Evolutionary conservation across 2,797 vertebrate species (phyloP), one percentile per base, ranked within the genome.

Genomic region (Eidolon dupreanum): DNA sequence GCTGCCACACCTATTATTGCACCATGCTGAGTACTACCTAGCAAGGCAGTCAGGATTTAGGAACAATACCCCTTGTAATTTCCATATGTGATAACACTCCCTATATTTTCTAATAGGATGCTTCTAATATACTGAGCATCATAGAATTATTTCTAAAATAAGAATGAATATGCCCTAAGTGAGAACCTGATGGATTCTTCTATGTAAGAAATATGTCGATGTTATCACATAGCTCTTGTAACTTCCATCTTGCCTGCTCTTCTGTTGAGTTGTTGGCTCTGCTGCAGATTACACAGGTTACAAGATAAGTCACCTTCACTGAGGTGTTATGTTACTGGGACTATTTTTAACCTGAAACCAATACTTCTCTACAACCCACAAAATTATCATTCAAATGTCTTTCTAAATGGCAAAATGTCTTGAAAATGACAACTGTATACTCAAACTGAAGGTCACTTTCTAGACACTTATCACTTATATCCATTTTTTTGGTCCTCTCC

Each of bases 321-420:
- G 31, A 95, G 20, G 74, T 38, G 26, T 61, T 51, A 74, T 9
- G 24, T 74, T 59, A 84, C 36, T 84, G n/a, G 6, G 38, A 61
- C 15, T 41, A 94, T 68, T 88, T 95, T 93, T 92, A 89, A 89
- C 41, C 20, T 83, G n/a, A 38, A 94, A 68, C 10, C 61, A 88
- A 86, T 79, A 77, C 13, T 74, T 87, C 63, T 71, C 85, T 51
- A 85, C 7, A 86, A 46, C 15, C 41, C 68, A 74, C 33, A 94
- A 91, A 96, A 93, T 78, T 68, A 66, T 87, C 59, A 87, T 49
- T 90, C 41, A 73, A 79, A 81, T 91, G 66, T 78, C 74, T 73
- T 94, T 94, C 66, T 84, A 94, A 94, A 94, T 66, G n/a, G n/a
- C 15, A 82, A 94, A 88, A 86, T 81, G 51, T 43, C 70, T 87